These are phyloP conservation scores for Tonatia bakeri DNA, from an alignment of 2,113 vertebrate genomes.

Conservation along the genomic window DNA sequence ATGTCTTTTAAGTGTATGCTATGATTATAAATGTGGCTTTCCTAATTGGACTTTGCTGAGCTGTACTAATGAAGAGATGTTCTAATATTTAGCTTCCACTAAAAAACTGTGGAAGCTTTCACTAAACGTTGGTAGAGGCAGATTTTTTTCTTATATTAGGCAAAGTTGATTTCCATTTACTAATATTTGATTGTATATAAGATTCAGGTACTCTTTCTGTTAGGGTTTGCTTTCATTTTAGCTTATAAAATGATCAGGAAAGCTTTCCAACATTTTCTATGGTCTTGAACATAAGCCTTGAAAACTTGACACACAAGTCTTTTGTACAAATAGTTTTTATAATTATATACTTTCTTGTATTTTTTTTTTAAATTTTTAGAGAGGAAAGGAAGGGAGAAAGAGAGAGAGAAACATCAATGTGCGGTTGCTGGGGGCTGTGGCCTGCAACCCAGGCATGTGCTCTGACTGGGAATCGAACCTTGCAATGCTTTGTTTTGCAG, in stretches of 20 bases:
- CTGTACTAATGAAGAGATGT: background rate
- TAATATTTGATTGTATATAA: background rate
- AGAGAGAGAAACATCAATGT: too few species aligned
- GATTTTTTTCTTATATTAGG: background rate
- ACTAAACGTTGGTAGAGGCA: background rate
- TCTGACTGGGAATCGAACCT: too few species aligned
- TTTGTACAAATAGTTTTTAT: too few species aligned
- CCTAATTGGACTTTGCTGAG: background rate
- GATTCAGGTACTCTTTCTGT: background rate
- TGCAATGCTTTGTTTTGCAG: too few species aligned
- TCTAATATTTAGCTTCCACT: background rate
- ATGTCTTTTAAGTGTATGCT: background rate
- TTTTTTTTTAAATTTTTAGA: too few species aligned
- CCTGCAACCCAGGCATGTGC: too few species aligned
- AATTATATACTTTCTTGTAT: too few species aligned
- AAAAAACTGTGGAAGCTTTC: background rate
- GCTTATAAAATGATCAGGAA: constrained; percentile 10
- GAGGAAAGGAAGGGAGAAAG: too few species aligned
- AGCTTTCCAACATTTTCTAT: background rate
- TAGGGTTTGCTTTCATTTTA: background rate
- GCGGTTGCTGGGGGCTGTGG: too few species aligned
- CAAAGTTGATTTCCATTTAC: background rate
- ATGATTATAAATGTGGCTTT: background rate
- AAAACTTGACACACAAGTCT: background rate
- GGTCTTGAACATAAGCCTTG: background rate